Evolutionary conservation across 1,140 invertebrate species (phyloP).

Genomic region (Palaemon carinicauda): DNA sequence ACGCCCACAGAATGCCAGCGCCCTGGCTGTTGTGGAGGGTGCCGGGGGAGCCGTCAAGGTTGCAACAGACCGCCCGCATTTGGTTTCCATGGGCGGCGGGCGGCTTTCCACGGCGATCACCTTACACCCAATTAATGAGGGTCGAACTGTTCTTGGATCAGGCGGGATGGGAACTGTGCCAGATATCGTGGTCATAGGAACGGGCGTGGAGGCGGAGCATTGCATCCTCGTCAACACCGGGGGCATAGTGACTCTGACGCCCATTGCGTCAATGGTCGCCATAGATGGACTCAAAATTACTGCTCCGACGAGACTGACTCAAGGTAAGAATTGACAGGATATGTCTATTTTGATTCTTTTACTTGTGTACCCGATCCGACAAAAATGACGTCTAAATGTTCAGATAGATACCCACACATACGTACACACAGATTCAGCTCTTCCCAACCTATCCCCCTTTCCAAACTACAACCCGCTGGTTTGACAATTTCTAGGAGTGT

Average conservation of each 20-base stretch:
- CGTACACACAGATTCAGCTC: no score
- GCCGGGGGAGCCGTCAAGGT: slow-evolving; percentile 75
- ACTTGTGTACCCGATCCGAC: no score
- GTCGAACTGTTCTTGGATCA: slow-evolving; percentile 72
- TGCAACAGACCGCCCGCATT: slow-evolving; percentile 85
- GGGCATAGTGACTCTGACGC: slow-evolving; percentile 82
- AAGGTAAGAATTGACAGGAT: slow-evolving; percentile 70
- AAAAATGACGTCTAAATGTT: no score
- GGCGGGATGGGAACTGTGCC: slow-evolving; percentile 69
- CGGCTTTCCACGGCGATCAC: slow-evolving; percentile 89
- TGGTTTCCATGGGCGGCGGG: slow-evolving; percentile 87
- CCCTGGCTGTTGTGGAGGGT: slow-evolving; percentile 64
- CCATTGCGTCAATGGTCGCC: slow-evolving; percentile 73
- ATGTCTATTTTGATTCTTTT: no score
- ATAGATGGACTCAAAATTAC: slow-evolving; percentile 76
- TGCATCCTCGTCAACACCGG: slow-evolving; percentile 84
- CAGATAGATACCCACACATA: no score
- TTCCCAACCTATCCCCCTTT: no score
- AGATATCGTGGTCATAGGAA: slow-evolving; percentile 82
- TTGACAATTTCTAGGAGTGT: no score
- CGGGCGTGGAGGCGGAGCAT: slow-evolving; percentile 81
- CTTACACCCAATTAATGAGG: slow-evolving; percentile 82
- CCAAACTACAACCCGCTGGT: no score
- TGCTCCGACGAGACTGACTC: slow-evolving; percentile 74
- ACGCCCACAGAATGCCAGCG: background rate